phyloP scores from a whole-genome alignment of 1,140 invertebrate species.

The Nasonia longicornis region DNA sequence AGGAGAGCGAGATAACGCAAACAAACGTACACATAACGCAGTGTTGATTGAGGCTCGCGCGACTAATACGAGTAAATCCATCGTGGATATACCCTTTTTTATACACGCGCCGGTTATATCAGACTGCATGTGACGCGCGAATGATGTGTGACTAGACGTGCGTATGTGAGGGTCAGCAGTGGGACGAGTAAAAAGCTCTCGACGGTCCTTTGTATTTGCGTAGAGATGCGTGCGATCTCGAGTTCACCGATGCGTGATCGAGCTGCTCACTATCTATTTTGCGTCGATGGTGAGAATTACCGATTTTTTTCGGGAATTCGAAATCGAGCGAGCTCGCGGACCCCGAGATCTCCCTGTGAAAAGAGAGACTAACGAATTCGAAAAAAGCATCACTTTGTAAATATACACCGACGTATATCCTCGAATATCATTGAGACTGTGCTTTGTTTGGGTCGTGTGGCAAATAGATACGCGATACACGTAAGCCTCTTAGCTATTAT shows the following conservation, averaged over 20 bases:
- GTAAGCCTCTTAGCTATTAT: background rate
- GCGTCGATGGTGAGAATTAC: no score
- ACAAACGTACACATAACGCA: background rate
- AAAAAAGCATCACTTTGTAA: background rate
- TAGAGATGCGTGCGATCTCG: no score
- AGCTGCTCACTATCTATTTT: no score
- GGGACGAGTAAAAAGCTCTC: background rate
- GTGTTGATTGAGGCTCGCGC: conserved; percentile 6
- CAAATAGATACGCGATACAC: background rate
- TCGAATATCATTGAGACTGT: background rate
- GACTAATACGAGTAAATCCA: background rate
- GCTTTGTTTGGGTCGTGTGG: background rate
- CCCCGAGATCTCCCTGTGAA: no score
- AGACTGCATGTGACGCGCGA: background rate
- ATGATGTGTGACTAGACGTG: no score
- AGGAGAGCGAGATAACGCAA: background rate
- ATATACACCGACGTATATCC: background rate
- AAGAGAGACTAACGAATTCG: no score
- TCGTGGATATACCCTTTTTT: background rate
- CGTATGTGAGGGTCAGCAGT: background rate
- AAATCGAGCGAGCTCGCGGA: no score
- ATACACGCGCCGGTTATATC: conserved; percentile 15
- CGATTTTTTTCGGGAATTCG: background rate
- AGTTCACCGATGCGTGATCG: no score
- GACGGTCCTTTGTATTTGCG: background rate